Percentiles rank a stretch among this genome's conserved stretches.
Conservation (phyloP, 1,140 invertebrate species). For the Thrips palmi region DNA sequence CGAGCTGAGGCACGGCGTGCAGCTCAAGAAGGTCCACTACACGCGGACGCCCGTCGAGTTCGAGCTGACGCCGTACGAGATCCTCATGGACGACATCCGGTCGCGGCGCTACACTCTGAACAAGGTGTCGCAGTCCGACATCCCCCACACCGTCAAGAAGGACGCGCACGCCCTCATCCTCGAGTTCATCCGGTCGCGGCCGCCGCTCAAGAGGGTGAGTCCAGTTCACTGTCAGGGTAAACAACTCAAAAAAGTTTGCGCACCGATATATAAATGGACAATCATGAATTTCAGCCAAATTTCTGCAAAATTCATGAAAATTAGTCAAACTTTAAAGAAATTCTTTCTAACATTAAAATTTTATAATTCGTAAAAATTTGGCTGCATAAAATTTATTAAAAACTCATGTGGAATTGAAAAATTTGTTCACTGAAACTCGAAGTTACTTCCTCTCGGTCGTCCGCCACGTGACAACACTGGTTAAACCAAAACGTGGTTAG, state of each 20-base stretch:
- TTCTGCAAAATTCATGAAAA: too few relatives aligned
- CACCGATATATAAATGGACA: too few relatives aligned
- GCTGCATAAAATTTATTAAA: too few relatives aligned
- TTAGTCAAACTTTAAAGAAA: too few relatives aligned
- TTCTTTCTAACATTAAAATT: too few relatives aligned
- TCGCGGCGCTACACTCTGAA: conserved; percentile 66
- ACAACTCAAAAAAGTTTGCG: conserved; percentile 8
- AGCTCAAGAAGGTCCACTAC: conserved; percentile 77
- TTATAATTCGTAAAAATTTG: too few relatives aligned
- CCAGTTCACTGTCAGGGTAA: conserved; percentile 9
- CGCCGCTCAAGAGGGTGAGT: conserved; percentile 77
- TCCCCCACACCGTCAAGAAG: conserved; percentile 69
- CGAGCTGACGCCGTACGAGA: conserved; percentile 93
- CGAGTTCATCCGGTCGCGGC: conserved; percentile 88
- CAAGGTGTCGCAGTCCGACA: conserved; percentile 63
- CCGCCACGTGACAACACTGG: too few relatives aligned
- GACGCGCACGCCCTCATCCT: conserved; percentile 89
- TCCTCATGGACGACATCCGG: conserved; percentile 89
- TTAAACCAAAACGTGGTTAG: too few relatives aligned
- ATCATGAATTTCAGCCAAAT: too few relatives aligned
- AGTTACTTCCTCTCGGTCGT: too few relatives aligned
- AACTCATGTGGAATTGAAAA: too few relatives aligned
- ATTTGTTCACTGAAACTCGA: too few relatives aligned
- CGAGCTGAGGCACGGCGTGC: conserved; percentile 65
- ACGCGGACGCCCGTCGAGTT: conserved; percentile 59